A percentile compares a stretch with the other conserved stretches of the same genome.
phyloP scores from a whole-genome alignment of 2,113 vertebrate genomes.

The Bufo bufo region DNA sequence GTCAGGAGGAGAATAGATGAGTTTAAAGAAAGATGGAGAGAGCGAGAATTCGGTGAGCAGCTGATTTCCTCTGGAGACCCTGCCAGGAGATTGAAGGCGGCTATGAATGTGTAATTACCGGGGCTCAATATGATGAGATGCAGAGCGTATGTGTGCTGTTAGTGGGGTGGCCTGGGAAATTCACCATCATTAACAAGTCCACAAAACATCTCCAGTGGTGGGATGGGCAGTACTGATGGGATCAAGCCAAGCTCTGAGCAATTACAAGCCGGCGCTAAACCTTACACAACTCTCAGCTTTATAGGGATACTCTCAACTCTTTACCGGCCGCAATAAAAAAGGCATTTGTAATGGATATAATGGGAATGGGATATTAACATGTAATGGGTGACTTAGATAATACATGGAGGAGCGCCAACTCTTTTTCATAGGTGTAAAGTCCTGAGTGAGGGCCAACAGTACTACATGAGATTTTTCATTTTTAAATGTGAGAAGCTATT shows the following conservation, averaged over 20 bases:
- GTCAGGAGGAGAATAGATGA: conserved; percentile 27
- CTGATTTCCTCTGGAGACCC: conserved; percentile 37
- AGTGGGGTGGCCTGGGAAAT: conserved; percentile 54
- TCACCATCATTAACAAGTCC: conserved; percentile 54
- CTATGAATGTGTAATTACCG: conserved; percentile 54
- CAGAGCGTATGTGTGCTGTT: conserved; percentile 41
- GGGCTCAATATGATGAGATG: conserved; percentile 54
- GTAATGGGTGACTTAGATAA: conserved; percentile 1
- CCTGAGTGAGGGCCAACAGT: conserved; percentile 13
- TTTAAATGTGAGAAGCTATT: conserved; percentile 58
- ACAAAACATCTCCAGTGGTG: conserved; percentile 26
- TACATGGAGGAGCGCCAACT: conserved; percentile 32
- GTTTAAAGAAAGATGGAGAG: conserved; percentile 30
- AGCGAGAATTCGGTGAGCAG: neutral
- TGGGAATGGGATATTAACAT: conserved; percentile 1
- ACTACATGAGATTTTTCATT: conserved; percentile 50
- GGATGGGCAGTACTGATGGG: conserved; percentile 29
- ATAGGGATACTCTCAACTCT: conserved; percentile 38
- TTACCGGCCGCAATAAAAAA: neutral
- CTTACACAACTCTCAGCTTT: neutral
- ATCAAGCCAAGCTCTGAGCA: conserved; percentile 38
- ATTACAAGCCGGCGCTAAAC: conserved; percentile 32
- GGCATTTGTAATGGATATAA: neutral
- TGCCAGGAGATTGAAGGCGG: conserved; percentile 39
- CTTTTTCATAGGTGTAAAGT: conserved; percentile 22